phyloP scores from a whole-genome alignment of 2,888 invertebrate species.

The Zonitis immaculata region DNA sequence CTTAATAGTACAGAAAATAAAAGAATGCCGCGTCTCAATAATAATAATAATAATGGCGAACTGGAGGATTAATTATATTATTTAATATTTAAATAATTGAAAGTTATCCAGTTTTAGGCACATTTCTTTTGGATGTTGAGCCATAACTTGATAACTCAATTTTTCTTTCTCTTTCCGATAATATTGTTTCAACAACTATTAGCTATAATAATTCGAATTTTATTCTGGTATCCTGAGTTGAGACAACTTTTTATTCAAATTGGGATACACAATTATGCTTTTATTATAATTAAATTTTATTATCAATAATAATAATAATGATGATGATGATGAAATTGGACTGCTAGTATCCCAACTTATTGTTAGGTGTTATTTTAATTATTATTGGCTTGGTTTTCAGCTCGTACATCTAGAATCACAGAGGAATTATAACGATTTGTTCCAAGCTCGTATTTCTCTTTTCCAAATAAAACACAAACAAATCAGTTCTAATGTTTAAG shows the following conservation, averaged over 20 bases:
- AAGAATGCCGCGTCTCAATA: slow-evolving; percentile 20
- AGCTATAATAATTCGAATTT: slow-evolving; percentile 9
- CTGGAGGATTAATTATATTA: slow-evolving; percentile 12
- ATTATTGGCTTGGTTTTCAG: slow-evolving; percentile 33
- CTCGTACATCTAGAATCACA: slow-evolving; percentile 34
- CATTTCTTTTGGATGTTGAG: slow-evolving; percentile 18
- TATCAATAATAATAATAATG: background rate
- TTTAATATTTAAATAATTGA: background rate
- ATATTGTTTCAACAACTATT: no score
- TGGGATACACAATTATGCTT: slow-evolving; percentile 8
- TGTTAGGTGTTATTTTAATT: slow-evolving; percentile 1
- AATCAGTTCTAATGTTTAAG: slow-evolving; percentile 32
- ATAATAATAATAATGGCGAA: slow-evolving; percentile 23
- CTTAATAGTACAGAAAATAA: slow-evolving; percentile 18
- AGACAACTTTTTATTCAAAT: slow-evolving; percentile 15
- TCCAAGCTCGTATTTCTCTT: background rate
- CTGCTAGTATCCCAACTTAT: slow-evolving; percentile 12
- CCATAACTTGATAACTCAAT: slow-evolving; percentile 9
- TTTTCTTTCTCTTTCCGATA: no score
- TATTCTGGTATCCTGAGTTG: slow-evolving; percentile 17
- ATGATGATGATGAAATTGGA: background rate
- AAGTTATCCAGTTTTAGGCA: slow-evolving; percentile 27
- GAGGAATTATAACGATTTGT: slow-evolving; percentile 11
- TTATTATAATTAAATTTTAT: background rate
- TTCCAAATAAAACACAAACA: background rate